A percentile compares a stretch with the other conserved stretches of the same genome.
Conservation (phyloP, 2,888 invertebrate genomes). For the Thalpophila matura region DNA sequence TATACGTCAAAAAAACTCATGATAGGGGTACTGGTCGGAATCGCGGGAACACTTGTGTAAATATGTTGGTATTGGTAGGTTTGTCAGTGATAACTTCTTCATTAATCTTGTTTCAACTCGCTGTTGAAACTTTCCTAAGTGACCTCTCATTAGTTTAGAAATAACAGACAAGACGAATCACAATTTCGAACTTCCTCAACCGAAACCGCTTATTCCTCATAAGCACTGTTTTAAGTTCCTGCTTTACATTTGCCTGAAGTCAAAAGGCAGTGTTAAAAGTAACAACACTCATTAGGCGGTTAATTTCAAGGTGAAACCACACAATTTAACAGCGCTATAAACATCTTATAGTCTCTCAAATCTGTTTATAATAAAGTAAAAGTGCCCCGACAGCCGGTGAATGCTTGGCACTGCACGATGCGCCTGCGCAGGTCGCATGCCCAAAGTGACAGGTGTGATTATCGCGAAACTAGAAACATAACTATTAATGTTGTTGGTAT, state of each 20-base stretch:
- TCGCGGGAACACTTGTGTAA: too few relatives aligned
- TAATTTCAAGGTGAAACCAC: background rate
- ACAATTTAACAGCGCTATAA: background rate
- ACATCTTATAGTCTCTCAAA: background rate
- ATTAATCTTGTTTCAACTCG: conserved; percentile 16
- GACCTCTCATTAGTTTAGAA: conserved; percentile 17
- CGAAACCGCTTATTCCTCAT: too few relatives aligned
- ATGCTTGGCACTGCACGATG: conserved; percentile 40
- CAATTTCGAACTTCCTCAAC: conserved; percentile 22
- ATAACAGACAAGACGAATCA: conserved; percentile 27
- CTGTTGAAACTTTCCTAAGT: conserved; percentile 25
- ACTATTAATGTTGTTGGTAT: conserved; percentile 33
- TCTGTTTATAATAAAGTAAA: conserved; percentile 29
- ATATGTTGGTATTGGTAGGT: too few relatives aligned
- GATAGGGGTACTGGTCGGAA: too few relatives aligned
- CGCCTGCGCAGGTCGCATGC: conserved; percentile 20
- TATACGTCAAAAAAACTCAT: too few relatives aligned
- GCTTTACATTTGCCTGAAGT: background rate
- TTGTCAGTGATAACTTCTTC: conserved; percentile 7
- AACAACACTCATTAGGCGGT: background rate
- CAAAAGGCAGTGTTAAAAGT: background rate
- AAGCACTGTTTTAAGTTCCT: conserved; percentile 1
- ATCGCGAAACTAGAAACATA: conserved; percentile 8
- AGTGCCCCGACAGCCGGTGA: conserved; percentile 1
- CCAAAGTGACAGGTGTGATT: conserved; percentile 38